Conservation (phyloP, 2,888 invertebrate genomes). For the Gymnoscelis rufifasciata region DNA sequence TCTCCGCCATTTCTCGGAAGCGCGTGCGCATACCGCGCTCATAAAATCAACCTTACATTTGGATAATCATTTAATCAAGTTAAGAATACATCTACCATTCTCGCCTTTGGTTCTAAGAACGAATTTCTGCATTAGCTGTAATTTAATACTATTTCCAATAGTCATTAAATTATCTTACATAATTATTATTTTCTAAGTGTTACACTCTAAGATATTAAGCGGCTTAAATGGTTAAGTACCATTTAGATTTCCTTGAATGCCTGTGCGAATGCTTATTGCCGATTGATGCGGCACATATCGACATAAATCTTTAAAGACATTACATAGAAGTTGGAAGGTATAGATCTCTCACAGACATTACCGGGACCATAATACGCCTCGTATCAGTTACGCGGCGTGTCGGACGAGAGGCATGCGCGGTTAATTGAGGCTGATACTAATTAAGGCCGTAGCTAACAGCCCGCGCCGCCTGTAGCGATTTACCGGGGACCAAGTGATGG, state of each 20-base stretch:
- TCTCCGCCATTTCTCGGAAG: constrained; percentile 37
- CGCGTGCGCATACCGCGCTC: constrained; percentile 45
- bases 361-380: constrained; percentile 15
- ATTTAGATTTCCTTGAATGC: neutral
- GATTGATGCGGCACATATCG: constrained; percentile 2
- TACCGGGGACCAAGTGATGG: neutral
- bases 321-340: too few relatives aligned
- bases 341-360: constrained; percentile 16
- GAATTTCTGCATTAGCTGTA: neutral
- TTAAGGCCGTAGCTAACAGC: constrained; percentile 20
- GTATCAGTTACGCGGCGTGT: constrained; percentile 29
- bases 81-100: constrained; percentile 13
- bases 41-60: constrained; percentile 53
- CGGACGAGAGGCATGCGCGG: constrained; percentile 33
- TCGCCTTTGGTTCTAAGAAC: neutral
- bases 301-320: too few relatives aligned
- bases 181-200: too few relatives aligned
- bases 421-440: constrained; percentile 44
- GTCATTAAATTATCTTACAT: neutral
- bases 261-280: neutral
- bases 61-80: constrained; percentile 27
- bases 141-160: neutral
- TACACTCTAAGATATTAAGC: too few relatives aligned
- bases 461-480: constrained; percentile 1
- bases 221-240: neutral